A percentile compares a stretch with the other conserved stretches of the same genome.
Evolutionary conservation across 2,113 vertebrate genomes (phyloP).

Genomic region (Peromyscus maniculatus): DNA sequence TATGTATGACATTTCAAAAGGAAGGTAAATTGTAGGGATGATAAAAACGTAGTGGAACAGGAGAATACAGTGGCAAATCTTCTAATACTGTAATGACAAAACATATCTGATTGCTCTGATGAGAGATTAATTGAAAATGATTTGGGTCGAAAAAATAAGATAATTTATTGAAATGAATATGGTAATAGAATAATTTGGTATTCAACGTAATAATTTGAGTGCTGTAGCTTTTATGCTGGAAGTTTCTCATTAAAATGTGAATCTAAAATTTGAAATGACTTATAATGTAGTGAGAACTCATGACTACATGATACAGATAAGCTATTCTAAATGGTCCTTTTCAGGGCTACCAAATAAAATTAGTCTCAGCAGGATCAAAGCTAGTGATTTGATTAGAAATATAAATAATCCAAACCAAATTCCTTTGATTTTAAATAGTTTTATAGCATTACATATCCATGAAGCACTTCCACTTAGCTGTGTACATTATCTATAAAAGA

Average conservation of each 20-base stretch:
- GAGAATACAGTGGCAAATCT: slow-evolving; percentile 42
- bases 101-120: slow-evolving; percentile 75
- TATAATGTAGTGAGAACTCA: slow-evolving; percentile 49
- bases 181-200: slow-evolving; percentile 81
- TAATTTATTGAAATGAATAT: slow-evolving; percentile 83
- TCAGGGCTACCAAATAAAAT: slow-evolving; percentile 70
- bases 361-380: slow-evolving; percentile 68
- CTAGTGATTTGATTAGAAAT: slow-evolving; percentile 72
- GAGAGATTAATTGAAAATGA: slow-evolving; percentile 80
- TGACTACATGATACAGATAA: slow-evolving; percentile 65
- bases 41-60: slow-evolving; percentile 54
- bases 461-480: slow-evolving; percentile 7
- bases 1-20: slow-evolving; percentile 30
- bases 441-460: not conserved
- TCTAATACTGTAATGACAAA: slow-evolving; percentile 77
- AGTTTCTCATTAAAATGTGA: slow-evolving; percentile 78
- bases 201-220: slow-evolving; percentile 77
- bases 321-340: slow-evolving; percentile 61
- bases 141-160: slow-evolving; percentile 78
- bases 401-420: slow-evolving; percentile 64
- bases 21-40: slow-evolving; percentile 52
- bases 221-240: slow-evolving; percentile 70
- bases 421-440: slow-evolving; percentile 65
- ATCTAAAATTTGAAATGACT: slow-evolving; percentile 74
- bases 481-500: not conserved